Evolutionary conservation across 2,797 vertebrate species (phyloP).

Genomic region (Diglossa cyanea): DNA sequence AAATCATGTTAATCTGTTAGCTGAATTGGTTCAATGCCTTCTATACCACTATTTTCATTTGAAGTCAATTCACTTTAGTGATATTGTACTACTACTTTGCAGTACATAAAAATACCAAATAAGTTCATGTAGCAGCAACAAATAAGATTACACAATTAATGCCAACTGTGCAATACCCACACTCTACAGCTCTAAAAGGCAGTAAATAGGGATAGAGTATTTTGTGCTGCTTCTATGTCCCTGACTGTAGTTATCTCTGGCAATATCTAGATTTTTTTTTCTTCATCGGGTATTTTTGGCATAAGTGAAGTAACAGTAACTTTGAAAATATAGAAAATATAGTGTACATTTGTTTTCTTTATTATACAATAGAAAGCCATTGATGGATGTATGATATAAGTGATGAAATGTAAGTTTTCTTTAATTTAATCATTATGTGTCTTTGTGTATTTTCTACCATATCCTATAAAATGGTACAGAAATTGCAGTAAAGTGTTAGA

Average conservation of each 20-base stretch:
- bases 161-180: background rate
- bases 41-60: background rate
- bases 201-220: background rate
- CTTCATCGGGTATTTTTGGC: background rate
- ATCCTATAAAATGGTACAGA: background rate
- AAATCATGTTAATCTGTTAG: background rate
- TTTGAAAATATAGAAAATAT: background rate
- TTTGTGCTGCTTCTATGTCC: background rate
- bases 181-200: background rate
- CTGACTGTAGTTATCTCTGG: background rate
- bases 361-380: background rate
- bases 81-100: background rate
- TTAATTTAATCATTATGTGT: background rate
- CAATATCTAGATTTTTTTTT: background rate
- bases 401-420: background rate
- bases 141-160: background rate
- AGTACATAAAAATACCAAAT: background rate
- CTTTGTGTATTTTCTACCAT: background rate
- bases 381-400: background rate
- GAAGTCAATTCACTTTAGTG: background rate
- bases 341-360: background rate
- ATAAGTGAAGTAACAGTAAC: background rate
- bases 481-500: background rate
- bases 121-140: background rate
- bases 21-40: background rate